A percentile compares a stretch with the other conserved stretches of the same genome.
These are phyloP conservation scores for Sinotaia quadrata DNA, from an alignment of 2,888 invertebrate genomes.

Conservation along the genomic window DNA sequence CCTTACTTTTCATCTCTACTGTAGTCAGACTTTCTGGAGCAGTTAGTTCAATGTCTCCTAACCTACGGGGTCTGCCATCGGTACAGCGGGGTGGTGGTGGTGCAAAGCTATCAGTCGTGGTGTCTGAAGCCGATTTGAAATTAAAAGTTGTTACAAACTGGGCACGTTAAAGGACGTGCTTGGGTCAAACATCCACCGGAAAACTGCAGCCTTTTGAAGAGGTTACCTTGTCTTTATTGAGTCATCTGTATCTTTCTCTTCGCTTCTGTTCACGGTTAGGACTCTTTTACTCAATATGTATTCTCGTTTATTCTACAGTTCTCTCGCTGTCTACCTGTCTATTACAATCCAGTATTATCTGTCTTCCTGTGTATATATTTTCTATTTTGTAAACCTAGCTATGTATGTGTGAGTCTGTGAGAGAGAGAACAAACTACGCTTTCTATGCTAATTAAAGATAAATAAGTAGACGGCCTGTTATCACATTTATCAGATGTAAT, in stretches of 20 bases:
- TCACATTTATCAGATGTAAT: too few species aligned
- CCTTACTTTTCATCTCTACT: too few species aligned
- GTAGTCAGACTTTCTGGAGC: too few species aligned
- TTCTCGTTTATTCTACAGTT: background rate
- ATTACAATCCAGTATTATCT: background rate
- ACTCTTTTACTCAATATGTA: background rate
- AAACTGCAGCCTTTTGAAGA: slow-evolving; percentile 22
- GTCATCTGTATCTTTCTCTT: slow-evolving; percentile 12
- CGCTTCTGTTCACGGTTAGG: background rate
- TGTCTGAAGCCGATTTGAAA: background rate
- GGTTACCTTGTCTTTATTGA: slow-evolving; percentile 20
- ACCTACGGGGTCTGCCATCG: too few species aligned
- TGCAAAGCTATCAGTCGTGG: background rate
- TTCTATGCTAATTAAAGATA: too few species aligned
- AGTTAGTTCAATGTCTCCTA: too few species aligned
- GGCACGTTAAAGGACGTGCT: background rate
- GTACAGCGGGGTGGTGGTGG: slow-evolving; percentile 1
- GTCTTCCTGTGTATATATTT: background rate
- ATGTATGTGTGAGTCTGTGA: too few species aligned
- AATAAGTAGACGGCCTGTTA: too few species aligned
- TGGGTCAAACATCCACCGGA: too few species aligned
- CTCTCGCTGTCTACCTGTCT: background rate
- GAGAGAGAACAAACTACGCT: too few species aligned
- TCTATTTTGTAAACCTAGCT: too few species aligned
- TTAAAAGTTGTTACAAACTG: background rate